Evolutionary conservation across 2,113 vertebrate species (phyloP).

Genomic region (Pseudonaja textilis): DNA sequence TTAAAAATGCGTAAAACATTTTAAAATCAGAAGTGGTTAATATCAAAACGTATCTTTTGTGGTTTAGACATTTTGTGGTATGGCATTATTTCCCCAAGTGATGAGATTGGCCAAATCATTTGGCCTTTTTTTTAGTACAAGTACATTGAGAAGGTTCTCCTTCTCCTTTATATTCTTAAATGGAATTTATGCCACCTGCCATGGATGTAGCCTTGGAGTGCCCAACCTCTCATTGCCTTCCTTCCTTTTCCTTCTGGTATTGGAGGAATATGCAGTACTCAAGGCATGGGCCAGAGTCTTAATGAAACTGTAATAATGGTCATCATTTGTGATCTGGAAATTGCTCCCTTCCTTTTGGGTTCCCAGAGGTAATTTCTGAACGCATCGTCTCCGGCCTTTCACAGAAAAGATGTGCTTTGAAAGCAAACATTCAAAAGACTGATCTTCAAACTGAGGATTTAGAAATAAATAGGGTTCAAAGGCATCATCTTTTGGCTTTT

Average conservation of each 20-base stretch:
- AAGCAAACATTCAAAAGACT: no score
- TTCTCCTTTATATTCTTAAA: not conserved
- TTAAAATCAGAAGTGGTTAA: not conserved
- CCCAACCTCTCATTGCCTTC: not conserved
- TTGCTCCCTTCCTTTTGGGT: no score
- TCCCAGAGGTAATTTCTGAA: no score
- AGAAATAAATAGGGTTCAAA: not conserved
- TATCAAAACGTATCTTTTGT: not conserved
- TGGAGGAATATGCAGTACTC: not conserved
- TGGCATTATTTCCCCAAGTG: not conserved
- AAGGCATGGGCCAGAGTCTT: not conserved
- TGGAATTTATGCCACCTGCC: not conserved
- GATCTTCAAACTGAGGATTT: no score
- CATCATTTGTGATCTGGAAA: no score
- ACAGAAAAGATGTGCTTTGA: no score
- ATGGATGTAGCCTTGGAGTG: not conserved
- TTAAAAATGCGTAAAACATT: not conserved
- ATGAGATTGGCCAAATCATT: no score
- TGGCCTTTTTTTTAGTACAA: no score
- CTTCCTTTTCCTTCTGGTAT: not conserved
- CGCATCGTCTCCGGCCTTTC: no score
- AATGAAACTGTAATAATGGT: not conserved
- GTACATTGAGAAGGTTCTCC: no score
- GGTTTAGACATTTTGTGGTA: not conserved
- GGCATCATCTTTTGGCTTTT: not conserved